These are phyloP conservation scores for Phrynocephalus vlangalii DNA, from an alignment of 2,797 vertebrate genomes.

Conservation along the genomic window DNA sequence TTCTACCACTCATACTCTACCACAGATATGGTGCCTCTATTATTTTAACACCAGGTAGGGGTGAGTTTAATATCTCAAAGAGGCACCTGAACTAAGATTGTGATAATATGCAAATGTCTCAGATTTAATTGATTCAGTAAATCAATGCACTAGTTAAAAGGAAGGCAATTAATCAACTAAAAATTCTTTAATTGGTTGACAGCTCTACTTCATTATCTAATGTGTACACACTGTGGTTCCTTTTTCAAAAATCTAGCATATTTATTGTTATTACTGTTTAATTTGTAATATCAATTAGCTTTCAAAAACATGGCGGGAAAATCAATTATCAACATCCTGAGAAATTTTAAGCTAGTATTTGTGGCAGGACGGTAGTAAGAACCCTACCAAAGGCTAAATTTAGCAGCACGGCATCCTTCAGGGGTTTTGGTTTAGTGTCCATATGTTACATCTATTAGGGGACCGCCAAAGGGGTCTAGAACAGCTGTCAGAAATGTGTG, in stretches of 20 bases:
- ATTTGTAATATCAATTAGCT: neutral
- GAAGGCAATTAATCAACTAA: constrained; percentile 21
- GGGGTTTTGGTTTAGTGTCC: neutral
- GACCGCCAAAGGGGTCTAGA: too few species aligned
- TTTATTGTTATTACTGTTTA: neutral
- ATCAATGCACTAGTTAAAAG: constrained; percentile 15
- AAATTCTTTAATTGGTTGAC: constrained; percentile 20
- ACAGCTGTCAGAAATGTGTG: too few species aligned
- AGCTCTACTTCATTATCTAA: constrained; percentile 2
- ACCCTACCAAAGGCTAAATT: neutral
- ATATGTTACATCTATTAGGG: neutral
- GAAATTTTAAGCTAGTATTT: neutral
- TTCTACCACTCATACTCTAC: too few species aligned
- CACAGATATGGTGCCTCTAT: neutral
- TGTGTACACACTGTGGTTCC: neutral
- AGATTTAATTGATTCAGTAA: constrained; percentile 31
- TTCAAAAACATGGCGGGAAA: neutral
- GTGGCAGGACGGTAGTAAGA: neutral
- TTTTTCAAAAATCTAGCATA: neutral
- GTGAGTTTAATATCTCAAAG: neutral
- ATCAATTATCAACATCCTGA: neutral
- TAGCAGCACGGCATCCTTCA: neutral
- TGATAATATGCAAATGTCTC: constrained; percentile 12
- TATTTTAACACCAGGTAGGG: neutral
- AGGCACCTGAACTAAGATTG: constrained; percentile 4